Conservation (phyloP, 2,888 invertebrate species). For the Antitype chi region DNA sequence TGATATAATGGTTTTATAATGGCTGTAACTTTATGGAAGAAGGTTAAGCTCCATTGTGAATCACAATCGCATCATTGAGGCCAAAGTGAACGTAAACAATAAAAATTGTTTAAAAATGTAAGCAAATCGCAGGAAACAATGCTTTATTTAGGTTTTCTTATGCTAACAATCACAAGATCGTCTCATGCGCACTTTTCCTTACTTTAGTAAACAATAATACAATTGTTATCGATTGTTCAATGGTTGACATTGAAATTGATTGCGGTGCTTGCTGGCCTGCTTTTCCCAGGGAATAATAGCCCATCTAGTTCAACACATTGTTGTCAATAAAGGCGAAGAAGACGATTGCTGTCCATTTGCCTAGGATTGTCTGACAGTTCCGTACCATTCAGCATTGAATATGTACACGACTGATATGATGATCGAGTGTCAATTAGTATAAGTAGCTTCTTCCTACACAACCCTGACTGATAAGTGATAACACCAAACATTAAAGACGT, state of each 20-base stretch:
- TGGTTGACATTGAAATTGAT: slow-evolving; percentile 44
- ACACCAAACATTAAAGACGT: slow-evolving; percentile 40
- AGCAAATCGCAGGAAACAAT: slow-evolving; percentile 47
- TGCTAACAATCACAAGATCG: slow-evolving; percentile 32
- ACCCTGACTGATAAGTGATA: slow-evolving; percentile 42
- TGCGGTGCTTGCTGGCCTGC: slow-evolving; percentile 5
- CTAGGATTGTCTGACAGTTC: slow-evolving; percentile 17
- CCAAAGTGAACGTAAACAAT: slow-evolving; percentile 58
- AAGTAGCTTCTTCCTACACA: slow-evolving; percentile 43
- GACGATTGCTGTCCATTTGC: slow-evolving; percentile 10
- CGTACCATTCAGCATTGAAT: slow-evolving; percentile 23
- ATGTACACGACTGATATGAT: slow-evolving; percentile 22
- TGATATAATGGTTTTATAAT: slow-evolving; percentile 60
- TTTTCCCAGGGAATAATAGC: slow-evolving; percentile 9
- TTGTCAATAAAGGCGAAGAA: background rate
- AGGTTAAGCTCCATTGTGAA: slow-evolving; percentile 62
- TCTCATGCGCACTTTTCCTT: slow-evolving; percentile 40
- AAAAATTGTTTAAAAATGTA: slow-evolving; percentile 54
- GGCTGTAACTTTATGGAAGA: slow-evolving; percentile 54
- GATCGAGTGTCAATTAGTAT: slow-evolving; percentile 37
- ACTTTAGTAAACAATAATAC: slow-evolving; percentile 43
- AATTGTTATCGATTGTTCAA: slow-evolving; percentile 38
- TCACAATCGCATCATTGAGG: slow-evolving; percentile 58
- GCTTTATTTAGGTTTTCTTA: slow-evolving; percentile 39
- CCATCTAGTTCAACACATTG: background rate